phyloP scores from a whole-genome alignment of 1,140 invertebrate species.

The Pseudobourletiella spinata region DNA sequence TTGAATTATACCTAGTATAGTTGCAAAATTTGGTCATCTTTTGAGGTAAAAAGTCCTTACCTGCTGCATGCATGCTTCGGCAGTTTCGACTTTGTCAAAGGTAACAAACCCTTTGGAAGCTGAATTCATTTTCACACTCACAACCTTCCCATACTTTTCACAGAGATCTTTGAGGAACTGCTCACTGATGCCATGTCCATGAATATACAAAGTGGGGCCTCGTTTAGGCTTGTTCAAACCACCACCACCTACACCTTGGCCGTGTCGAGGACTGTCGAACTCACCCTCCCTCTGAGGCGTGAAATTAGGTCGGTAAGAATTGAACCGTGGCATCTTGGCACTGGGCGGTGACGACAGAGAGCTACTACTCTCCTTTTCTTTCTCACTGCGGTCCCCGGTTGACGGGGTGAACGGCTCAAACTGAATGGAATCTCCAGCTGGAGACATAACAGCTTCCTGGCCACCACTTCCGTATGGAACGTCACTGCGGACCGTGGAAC shows the following conservation, averaged over 20 bases:
- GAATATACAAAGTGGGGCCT: slow-evolving; percentile 26
- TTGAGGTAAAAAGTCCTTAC: too few relatives aligned
- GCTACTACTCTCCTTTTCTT: neutral
- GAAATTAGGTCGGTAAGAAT: slow-evolving; percentile 41
- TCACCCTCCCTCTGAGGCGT: slow-evolving; percentile 49
- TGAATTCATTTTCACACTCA: slow-evolving; percentile 19
- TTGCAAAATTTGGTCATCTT: too few relatives aligned
- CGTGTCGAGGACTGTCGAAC: slow-evolving; percentile 44
- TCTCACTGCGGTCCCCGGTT: neutral
- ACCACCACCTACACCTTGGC: slow-evolving; percentile 27
- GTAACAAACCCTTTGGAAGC: slow-evolving; percentile 58
- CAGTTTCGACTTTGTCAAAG: slow-evolving; percentile 81
- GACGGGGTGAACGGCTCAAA: slow-evolving; percentile 32
- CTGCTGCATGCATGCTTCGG: slow-evolving; percentile 74
- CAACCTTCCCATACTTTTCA: slow-evolving; percentile 22
- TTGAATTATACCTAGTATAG: too few relatives aligned
- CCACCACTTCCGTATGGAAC: neutral
- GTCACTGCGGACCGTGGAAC: neutral
- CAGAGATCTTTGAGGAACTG: slow-evolving; percentile 15
- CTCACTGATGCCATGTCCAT: slow-evolving; percentile 15
- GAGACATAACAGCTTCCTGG: neutral
- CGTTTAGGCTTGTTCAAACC: slow-evolving; percentile 17
- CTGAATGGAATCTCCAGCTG: neutral
- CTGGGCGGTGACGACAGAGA: neutral
- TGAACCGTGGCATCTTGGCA: neutral